A percentile compares a stretch with the other conserved stretches of the same genome.
Conservation (phyloP, 1,140 invertebrate species). For the Dreissena polymorpha region DNA sequence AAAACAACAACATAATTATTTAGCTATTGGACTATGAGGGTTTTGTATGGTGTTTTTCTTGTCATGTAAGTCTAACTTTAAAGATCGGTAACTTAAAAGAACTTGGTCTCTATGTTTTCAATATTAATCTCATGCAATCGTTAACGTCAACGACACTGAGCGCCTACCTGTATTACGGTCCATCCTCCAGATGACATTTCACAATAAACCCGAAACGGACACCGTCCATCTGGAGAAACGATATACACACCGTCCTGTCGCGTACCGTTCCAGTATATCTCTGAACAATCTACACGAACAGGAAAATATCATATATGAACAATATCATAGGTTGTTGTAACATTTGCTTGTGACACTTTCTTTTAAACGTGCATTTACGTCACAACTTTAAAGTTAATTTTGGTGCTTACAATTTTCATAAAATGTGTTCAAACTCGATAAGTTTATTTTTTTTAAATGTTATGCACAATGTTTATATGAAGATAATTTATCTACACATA, state of each 20-base stretch:
- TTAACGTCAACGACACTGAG: background rate
- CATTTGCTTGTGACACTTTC: too few relatives aligned
- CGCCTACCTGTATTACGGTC: slow-evolving; percentile 32
- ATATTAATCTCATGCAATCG: background rate
- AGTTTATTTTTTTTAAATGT: too few relatives aligned
- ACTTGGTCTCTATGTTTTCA: background rate
- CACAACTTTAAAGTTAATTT: too few relatives aligned
- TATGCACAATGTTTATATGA: too few relatives aligned
- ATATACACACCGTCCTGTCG: slow-evolving; percentile 17
- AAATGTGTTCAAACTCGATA: too few relatives aligned
- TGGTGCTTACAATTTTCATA: too few relatives aligned
- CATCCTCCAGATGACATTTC: slow-evolving; percentile 37
- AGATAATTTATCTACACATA: too few relatives aligned
- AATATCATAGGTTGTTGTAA: too few relatives aligned
- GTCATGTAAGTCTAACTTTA: background rate
- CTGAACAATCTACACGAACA: slow-evolving; percentile 18
- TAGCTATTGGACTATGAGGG: background rate
- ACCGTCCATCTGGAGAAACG: slow-evolving; percentile 37
- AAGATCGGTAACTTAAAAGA: background rate
- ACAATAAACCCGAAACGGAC: slow-evolving; percentile 33
- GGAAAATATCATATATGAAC: too few relatives aligned
- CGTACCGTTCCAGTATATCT: background rate
- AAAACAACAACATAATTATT: background rate
- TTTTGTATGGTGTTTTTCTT: background rate
- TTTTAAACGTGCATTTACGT: too few relatives aligned